Conservation (phyloP, 2,888 invertebrate genomes). For the Phalera bucephala region DNA sequence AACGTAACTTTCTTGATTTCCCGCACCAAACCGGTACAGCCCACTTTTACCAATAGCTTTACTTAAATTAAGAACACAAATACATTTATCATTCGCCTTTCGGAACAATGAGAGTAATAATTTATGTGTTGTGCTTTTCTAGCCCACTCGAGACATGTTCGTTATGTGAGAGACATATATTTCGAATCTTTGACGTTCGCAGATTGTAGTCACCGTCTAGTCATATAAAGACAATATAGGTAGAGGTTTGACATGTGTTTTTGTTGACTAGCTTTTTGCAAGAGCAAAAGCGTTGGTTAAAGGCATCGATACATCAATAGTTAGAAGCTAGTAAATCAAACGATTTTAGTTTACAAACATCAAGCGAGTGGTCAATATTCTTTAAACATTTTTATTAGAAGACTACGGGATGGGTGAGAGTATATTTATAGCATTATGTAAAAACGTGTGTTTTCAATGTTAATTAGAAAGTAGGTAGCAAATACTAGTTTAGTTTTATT, state of each 20-base stretch:
- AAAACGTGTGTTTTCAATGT: no score
- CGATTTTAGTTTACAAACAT: no score
- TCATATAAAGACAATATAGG: not conserved
- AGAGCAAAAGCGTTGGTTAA: no score
- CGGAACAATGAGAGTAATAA: slow-evolving; percentile 61
- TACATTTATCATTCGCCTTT: slow-evolving; percentile 66
- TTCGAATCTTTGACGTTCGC: slow-evolving; percentile 61
- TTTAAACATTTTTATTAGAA: no score
- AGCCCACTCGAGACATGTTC: slow-evolving; percentile 62
- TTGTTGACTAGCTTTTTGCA: slow-evolving; percentile 1
- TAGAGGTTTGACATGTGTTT: not conserved
- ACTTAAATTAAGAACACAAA: slow-evolving; percentile 51
- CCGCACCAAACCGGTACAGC: slow-evolving; percentile 35
- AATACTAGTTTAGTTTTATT: no score
- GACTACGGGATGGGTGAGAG: no score
- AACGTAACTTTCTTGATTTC: slow-evolving; percentile 43
- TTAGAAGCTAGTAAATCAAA: no score
- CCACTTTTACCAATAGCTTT: slow-evolving; percentile 43
- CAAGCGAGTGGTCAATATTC: no score
- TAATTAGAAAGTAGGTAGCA: no score
- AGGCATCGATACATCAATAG: no score
- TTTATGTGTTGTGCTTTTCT: slow-evolving; percentile 61
- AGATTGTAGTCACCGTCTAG: slow-evolving; percentile 29
- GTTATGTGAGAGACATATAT: slow-evolving; percentile 62
- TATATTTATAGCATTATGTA: no score